Base-by-base conservation (phyloP, 1,140 invertebrate genomes). In the Lordiphosa stackelbergi region DNA sequence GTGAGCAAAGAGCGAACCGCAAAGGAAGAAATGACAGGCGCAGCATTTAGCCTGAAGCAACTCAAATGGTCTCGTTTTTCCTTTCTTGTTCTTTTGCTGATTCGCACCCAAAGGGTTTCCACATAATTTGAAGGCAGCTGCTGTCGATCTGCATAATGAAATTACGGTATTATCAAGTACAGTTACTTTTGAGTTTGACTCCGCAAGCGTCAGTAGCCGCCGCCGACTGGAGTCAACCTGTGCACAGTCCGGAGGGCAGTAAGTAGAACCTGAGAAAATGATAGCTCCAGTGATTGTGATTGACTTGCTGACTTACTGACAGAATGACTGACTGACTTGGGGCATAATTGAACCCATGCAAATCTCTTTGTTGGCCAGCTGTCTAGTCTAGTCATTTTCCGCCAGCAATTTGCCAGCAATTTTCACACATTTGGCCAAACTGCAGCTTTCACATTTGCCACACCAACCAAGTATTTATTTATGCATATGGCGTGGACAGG, bases 371-470 rank as follows among this genome's bases (percentile, higher is more conserved):
- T 64, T 60, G 47, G 54, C 52, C 58, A 55, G 42, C 40, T 60
- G 54, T 43, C 59, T 54, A 35, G 59, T 40, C 60, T 31, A 68
- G 47, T 68, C 53, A 66, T 66, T 66, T 66, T 58, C 46, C 35
- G 24, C 42, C 24, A 31, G 54, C 77, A 71, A 79, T 79, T 79
- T 74, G 55, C 42, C 38, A 41, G 71, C 69, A 60, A 81, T 79
- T 79, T 79, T 81, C 77, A 68, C 75, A 75, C 77, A 83, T 81
- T 79, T 75, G 63, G 66, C 75, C 75, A 24, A 75, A 81, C 71
- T 69, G 77, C 75, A 71, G 66, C 72, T 75, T 83, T 81, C 75
- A 69, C 71, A 70, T 79, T 79, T 68, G 66, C 57, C 48, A 42
- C 52, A 59, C 31, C 28, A 53, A 48, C 63, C 31, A 68, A 59